These are phyloP conservation scores for Suricata suricatta DNA, from an alignment of 2,113 vertebrate genomes.

Conservation along the genomic window DNA sequence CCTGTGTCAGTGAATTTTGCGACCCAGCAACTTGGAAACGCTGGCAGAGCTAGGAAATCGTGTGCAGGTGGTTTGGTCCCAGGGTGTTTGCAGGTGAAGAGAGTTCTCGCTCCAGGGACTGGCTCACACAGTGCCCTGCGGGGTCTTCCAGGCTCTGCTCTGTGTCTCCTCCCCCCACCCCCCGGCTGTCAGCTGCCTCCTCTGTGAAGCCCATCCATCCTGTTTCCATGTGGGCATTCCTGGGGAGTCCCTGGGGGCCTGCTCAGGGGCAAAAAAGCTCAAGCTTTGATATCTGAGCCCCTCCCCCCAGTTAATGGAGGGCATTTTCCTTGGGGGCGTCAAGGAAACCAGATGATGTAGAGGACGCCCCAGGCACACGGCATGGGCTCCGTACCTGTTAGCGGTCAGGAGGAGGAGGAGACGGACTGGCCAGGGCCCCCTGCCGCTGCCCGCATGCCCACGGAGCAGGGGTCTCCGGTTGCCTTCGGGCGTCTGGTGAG, in stretches of 20 bases:
- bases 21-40: neutral
- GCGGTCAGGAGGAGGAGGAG: neutral
- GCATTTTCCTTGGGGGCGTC: neutral
- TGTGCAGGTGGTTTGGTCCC: neutral
- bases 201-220: neutral
- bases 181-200: neutral
- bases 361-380: neutral
- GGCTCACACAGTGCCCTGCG: accelerated
- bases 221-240: neutral
- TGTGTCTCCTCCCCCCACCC: neutral
- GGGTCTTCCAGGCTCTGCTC: neutral
- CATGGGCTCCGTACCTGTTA: accelerated
- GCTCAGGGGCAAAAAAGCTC: neutral
- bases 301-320: neutral
- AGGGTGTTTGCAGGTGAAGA: neutral
- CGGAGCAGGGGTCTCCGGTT: neutral
- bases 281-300: neutral
- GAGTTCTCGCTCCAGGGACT: no score
- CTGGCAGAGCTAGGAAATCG: neutral
- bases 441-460: accelerated
- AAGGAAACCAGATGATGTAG: neutral
- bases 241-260: neutral
- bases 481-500: neutral
- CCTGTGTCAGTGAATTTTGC: neutral
- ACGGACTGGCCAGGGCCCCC: neutral